Conservation (phyloP, 2,888 invertebrate species). For the Rhyacophila evoluta region DNA sequence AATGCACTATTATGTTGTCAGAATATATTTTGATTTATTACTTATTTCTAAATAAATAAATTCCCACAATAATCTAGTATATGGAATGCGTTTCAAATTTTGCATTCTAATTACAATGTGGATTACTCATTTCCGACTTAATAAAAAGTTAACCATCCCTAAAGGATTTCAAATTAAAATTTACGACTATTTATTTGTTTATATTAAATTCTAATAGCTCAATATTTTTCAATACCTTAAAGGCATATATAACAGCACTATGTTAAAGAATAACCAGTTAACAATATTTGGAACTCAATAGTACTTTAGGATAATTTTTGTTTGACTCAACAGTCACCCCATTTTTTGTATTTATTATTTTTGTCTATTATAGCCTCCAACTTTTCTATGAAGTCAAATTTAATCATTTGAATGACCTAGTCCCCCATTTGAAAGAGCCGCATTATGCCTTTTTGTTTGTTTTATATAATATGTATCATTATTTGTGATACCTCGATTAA, state of each 20-base stretch:
- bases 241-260: background rate
- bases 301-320: background rate
- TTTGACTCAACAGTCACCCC: background rate
- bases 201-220: constrained; percentile 26
- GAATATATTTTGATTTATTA: no score
- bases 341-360: constrained; percentile 30
- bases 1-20: no score
- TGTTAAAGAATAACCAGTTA: background rate
- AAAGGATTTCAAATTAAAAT: constrained; percentile 27
- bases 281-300: background rate
- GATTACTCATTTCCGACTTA: background rate
- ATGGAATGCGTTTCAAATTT: background rate
- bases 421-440: constrained; percentile 29
- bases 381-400: constrained; percentile 44
- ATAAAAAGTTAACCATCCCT: background rate
- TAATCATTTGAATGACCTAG: constrained; percentile 36
- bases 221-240: background rate
- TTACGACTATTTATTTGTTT: constrained; percentile 47
- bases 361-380: constrained; percentile 36
- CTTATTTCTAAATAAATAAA: background rate
- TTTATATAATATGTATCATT: no score
- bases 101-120: background rate
- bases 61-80: background rate
- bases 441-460: no score
- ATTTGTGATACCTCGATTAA: no score